Base-by-base conservation (phyloP, 2,113 vertebrate species). In the Plectropomus leopardus region DNA sequence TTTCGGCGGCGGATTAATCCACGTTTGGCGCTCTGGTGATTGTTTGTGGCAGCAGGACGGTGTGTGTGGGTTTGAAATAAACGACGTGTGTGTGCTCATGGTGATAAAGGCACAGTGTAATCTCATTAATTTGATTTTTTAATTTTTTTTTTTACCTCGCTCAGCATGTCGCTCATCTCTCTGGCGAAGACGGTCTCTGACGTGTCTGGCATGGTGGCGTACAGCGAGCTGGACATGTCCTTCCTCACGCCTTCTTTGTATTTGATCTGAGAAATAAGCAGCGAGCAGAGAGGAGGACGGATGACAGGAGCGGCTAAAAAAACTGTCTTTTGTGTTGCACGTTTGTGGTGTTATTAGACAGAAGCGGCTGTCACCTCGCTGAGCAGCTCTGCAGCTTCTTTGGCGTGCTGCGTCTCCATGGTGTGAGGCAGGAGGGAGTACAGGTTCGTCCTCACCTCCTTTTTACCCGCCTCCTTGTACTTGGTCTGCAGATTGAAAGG, bases 151-250 rank as follows among this genome's bases (percentile, higher is more conserved):
- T 16, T 26, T 19, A 92, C 91, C 86, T 90, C 34, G 1, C 92
- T 93, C 78, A 60, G 71, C 65, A 88, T 30, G 64, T 76, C 60
- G 0, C 42, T 88, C 85, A 90, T 73, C 91, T 97, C 95, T 90
- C 94, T 95, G 17, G 96, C 95, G 45, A 98, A 96, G 42, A 93
- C 94, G 50, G 94, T 98, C 63, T 98, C 96, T 14, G 94, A 90
- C 5, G 97, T 97, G 48, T 95, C 94, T 2, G 97, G 94, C 91
- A 98, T 95, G 78, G 89, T 92, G 74, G 95, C 92, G 88, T 96
- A 98, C 2, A 97, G 90, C 17, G 93, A 94, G 64, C 92, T 93
- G 70, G 93, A 92, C 84, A 95, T 89, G 44, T 92, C 93, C 42
- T 93, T 94, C 90, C 94, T 97, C 66, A 88, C 84, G 26, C 61